Percentiles rank a stretch among this genome's conserved stretches.
Conservation (phyloP, 2,113 vertebrate species). For the Antigone vipio region DNA sequence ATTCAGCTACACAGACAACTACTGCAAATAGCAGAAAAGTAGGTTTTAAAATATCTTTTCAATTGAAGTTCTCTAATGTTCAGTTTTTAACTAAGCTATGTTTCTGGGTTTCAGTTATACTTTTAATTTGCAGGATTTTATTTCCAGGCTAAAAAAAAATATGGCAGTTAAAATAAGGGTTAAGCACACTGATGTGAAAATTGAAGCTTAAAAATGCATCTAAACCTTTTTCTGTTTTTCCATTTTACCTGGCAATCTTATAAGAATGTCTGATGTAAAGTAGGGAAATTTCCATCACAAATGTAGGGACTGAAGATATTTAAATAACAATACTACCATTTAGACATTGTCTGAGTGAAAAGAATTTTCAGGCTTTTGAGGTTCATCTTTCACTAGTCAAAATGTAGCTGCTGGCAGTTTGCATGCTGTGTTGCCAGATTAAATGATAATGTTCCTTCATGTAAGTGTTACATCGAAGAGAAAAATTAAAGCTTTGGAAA, state of each 20-base stretch:
- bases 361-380: constrained; percentile 10
- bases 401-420: not conserved
- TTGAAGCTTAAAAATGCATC: not conserved
- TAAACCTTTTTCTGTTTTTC: not conserved
- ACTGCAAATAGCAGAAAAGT: not conserved
- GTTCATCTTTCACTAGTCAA: not conserved
- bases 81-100: not conserved
- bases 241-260: not conserved
- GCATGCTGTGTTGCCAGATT: not conserved
- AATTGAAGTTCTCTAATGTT: not conserved
- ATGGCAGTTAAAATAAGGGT: not conserved
- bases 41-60: not conserved
- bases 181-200: not conserved
- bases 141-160: not conserved
- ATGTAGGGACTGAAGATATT: constrained; percentile 14
- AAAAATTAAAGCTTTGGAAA: constrained; percentile 19
- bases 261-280: not conserved
- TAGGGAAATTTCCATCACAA: constrained; percentile 22
- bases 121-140: not conserved
- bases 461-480: not conserved
- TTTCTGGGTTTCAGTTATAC: not conserved
- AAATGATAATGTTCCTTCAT: constrained; percentile 22
- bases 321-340: constrained; percentile 57
- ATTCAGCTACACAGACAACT: not conserved
- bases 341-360: constrained; percentile 27